These are phyloP conservation scores for Cyclophora punctaria DNA, from an alignment of 2,888 invertebrate genomes.

Conservation along the genomic window DNA sequence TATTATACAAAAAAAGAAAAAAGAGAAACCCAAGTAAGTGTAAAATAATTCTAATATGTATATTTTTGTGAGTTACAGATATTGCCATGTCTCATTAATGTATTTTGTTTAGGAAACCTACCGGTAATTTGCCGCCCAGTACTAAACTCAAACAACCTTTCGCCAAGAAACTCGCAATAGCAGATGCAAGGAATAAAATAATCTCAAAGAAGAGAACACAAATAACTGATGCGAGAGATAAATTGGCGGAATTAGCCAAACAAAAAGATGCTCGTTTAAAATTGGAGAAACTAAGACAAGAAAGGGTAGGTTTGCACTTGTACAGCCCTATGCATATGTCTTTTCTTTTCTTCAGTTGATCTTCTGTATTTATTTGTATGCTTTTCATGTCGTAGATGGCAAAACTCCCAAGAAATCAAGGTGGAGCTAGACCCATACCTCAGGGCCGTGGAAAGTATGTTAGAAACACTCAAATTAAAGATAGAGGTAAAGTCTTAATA, in stretches of 20 bases:
- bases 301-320: conserved; percentile 34
- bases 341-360: not conserved
- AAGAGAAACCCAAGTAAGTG: conserved; percentile 39
- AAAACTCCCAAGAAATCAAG: no score
- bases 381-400: no score
- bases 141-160: conserved; percentile 9
- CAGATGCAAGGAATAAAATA: conserved; percentile 86
- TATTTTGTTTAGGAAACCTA: conserved; percentile 18
- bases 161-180: conserved; percentile 30
- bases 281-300: conserved; percentile 78
- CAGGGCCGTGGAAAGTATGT: not conserved
- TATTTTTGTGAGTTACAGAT: no score
- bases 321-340: not conserved
- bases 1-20: conserved; percentile 61
- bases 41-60: not conserved
- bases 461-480: conserved; percentile 24
- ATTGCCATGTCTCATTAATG: not conserved
- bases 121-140: conserved; percentile 16
- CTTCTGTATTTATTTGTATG: no score
- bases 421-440: not conserved
- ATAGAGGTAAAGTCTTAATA: conserved; percentile 35
- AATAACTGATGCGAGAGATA: conserved; percentile 87
- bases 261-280: conserved; percentile 84
- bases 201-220: conserved; percentile 85
- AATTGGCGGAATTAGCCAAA: conserved; percentile 83